phyloP scores from a whole-genome alignment of 1,140 invertebrate genomes.

The Ephestia elutella region DNA sequence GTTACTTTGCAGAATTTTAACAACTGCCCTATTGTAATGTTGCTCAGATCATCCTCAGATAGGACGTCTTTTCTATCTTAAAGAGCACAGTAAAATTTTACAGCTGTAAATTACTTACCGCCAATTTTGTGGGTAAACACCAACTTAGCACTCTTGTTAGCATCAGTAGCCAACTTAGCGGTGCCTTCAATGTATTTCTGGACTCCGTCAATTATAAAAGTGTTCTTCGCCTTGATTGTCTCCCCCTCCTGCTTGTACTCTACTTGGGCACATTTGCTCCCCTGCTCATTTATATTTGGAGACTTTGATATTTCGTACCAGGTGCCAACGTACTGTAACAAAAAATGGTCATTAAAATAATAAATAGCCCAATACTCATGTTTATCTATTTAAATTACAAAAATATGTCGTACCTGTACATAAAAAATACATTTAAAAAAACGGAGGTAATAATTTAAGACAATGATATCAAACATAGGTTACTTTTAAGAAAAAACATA shows the following conservation, averaged over 20 bases:
- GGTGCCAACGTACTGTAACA: slow-evolving; percentile 42
- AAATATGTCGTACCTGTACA: too few species aligned
- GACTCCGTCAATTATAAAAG: slow-evolving; percentile 34
- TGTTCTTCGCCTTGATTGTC: slow-evolving; percentile 43
- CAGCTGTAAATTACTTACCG: slow-evolving; percentile 29
- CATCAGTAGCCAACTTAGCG: slow-evolving; percentile 32
- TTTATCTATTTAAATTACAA: too few species aligned
- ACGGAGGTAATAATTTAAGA: too few species aligned
- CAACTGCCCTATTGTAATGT: too few species aligned
- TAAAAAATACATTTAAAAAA: too few species aligned
- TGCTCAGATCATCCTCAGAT: too few species aligned
- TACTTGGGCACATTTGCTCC: slow-evolving; percentile 33
- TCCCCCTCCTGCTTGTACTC: slow-evolving; percentile 45
- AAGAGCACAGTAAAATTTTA: too few species aligned
- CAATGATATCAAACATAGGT: too few species aligned
- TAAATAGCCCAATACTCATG: neutral
- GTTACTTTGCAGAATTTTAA: too few species aligned
- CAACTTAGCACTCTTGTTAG: slow-evolving; percentile 33
- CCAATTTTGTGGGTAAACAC: slow-evolving; percentile 38
- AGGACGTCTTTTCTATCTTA: too few species aligned
- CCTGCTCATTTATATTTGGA: slow-evolving; percentile 28
- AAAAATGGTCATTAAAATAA: slow-evolving; percentile 7
- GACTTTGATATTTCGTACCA: slow-evolving; percentile 54
- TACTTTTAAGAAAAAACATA: too few species aligned
- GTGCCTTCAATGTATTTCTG: slow-evolving; percentile 36